Conservation (phyloP, 2,888 invertebrate species). For the Pelosia muscerda region DNA sequence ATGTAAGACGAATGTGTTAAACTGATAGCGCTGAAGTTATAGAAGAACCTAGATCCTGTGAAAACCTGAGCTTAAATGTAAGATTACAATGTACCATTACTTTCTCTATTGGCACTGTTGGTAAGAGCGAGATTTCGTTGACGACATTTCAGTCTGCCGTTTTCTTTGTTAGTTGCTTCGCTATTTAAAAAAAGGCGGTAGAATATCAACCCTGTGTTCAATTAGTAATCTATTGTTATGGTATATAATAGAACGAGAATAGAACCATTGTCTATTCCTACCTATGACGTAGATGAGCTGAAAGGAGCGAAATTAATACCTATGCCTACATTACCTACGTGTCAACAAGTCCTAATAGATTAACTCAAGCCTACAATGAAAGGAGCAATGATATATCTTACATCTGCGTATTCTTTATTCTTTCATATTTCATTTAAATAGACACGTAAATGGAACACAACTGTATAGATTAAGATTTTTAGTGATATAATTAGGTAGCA, state of each 20-base stretch:
- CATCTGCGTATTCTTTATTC: not conserved
- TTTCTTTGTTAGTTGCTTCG: constrained; percentile 6
- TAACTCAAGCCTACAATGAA: not conserved
- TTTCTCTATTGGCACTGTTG: not conserved
- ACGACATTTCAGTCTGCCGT: not conserved
- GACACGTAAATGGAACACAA: not conserved
- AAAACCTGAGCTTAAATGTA: constrained; percentile 14
- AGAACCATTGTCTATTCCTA: not conserved
- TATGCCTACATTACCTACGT: too few relatives aligned
- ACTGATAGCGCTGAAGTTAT: constrained; percentile 54
- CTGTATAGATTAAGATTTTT: too few relatives aligned
- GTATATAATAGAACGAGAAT: constrained; percentile 7
- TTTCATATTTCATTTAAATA: not conserved
- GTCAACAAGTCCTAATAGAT: not conserved
- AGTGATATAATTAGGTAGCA: too few relatives aligned
- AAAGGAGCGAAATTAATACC: not conserved
- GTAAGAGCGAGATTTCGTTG: not conserved
- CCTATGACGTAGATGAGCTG: not conserved
- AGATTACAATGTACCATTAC: not conserved
- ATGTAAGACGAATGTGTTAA: constrained; percentile 74
- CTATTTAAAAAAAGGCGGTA: not conserved
- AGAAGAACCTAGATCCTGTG: constrained; percentile 28
- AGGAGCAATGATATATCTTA: not conserved
- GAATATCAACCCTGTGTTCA: not conserved
- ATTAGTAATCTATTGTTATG: not conserved